These are phyloP conservation scores for Rattus norvegicus DNA, from an alignment of 2,113 vertebrate genomes.

Conservation along the genomic window DNA sequence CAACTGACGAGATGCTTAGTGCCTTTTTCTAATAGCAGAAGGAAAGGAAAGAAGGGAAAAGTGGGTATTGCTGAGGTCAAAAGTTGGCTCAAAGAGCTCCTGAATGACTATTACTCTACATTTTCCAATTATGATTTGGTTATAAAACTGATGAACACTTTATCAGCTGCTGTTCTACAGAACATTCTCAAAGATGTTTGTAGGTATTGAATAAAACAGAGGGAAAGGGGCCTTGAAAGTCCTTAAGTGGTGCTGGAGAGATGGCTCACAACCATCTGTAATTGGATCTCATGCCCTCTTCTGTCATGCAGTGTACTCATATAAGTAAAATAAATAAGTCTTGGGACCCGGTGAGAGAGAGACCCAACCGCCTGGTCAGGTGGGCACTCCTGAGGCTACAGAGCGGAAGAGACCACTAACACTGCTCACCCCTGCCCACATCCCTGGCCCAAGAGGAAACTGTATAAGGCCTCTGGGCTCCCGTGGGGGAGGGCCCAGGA, in stretches of 20 bases:
- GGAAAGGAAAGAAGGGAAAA: slow-evolving; percentile 34
- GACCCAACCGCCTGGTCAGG: no score
- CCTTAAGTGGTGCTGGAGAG: not conserved
- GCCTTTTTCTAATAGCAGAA: slow-evolving; percentile 4
- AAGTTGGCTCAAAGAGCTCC: not conserved
- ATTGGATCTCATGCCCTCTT: no score
- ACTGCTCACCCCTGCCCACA: no score
- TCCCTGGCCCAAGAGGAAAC: no score
- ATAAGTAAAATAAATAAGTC: no score
- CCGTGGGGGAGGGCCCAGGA: no score
- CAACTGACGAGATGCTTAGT: not conserved
- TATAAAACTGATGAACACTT: not conserved
- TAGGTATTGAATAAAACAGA: not conserved
- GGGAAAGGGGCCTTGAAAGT: not conserved
- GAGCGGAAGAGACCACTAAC: no score
- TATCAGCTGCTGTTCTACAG: not conserved
- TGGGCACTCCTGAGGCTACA: no score
- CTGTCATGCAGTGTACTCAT: no score
- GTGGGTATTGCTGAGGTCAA: not conserved
- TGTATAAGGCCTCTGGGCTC: no score
- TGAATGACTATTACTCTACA: not conserved
- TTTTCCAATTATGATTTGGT: not conserved
- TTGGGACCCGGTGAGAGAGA: no score
- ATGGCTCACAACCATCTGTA: no score
- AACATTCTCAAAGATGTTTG: not conserved